Conservation (phyloP, 2,888 invertebrate genomes). For the Troglohyphantes excavatus region DNA sequence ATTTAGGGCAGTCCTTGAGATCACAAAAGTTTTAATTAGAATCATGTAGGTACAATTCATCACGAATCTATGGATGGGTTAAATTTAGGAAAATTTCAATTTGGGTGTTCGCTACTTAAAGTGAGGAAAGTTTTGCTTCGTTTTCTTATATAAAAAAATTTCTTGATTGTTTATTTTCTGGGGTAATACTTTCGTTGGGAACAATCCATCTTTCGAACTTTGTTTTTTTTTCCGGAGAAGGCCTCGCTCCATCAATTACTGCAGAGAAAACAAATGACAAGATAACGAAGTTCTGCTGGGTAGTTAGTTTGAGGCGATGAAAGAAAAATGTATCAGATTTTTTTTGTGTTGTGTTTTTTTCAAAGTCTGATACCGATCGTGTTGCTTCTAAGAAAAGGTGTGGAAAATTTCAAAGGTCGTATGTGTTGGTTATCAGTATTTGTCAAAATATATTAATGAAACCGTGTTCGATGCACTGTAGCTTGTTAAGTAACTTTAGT, state of each 20-base stretch:
- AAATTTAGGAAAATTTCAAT: conserved; percentile 33
- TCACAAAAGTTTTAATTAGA: conserved; percentile 42
- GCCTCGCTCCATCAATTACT: not conserved
- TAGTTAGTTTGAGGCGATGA: not conserved
- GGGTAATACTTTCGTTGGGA: not conserved
- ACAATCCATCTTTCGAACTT: not conserved
- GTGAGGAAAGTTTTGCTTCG: conserved; percentile 24
- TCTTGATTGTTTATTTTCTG: not conserved
- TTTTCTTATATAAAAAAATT: not conserved
- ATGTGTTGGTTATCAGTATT: too few relatives aligned
- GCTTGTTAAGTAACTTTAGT: too few relatives aligned
- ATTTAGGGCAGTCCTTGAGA: not conserved
- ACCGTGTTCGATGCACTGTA: too few relatives aligned
- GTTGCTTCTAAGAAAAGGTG: too few relatives aligned
- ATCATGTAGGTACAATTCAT: conserved; percentile 22
- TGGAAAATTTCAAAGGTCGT: too few relatives aligned
- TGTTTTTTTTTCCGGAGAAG: not conserved
- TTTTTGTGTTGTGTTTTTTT: too few relatives aligned
- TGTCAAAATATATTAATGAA: too few relatives aligned
- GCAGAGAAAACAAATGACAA: not conserved
- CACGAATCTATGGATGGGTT: conserved; percentile 14
- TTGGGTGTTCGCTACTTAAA: not conserved
- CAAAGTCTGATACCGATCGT: too few relatives aligned
- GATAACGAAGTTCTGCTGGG: not conserved
- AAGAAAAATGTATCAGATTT: not conserved